Percentiles rank a stretch among this genome's conserved stretches.
Evolutionary conservation across 2,797 vertebrate genomes (phyloP).

Genomic region (Champsocephalus esox): DNA sequence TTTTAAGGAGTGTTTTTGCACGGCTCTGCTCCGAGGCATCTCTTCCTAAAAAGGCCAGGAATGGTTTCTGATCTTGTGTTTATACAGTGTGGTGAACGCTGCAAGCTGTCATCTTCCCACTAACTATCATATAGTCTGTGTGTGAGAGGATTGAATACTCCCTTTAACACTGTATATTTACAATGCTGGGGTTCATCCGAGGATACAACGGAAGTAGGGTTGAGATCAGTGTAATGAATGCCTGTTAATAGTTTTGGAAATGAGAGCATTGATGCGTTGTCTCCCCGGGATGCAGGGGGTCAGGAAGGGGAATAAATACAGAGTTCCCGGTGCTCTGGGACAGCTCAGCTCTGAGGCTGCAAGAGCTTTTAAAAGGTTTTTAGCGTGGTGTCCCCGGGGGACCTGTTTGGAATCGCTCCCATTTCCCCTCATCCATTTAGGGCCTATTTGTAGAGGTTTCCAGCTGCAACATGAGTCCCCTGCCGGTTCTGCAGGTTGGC

Average conservation of each 20-base stretch:
- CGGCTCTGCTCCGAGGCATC: slow-evolving; percentile 53
- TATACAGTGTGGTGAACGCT: slow-evolving; percentile 59
- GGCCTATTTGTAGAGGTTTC: slow-evolving; percentile 63
- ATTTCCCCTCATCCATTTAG: slow-evolving; percentile 68
- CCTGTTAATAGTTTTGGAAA: slow-evolving; percentile 58
- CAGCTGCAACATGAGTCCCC: slow-evolving; percentile 57
- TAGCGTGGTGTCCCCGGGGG: slow-evolving; percentile 35
- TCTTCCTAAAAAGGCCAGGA: slow-evolving; percentile 81
- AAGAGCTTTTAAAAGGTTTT: slow-evolving; percentile 56
- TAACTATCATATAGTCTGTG: slow-evolving; percentile 34
- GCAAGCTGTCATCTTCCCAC: slow-evolving; percentile 55
- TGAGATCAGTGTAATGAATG: slow-evolving; percentile 42
- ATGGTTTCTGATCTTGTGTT: slow-evolving; percentile 71
- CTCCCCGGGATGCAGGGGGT: slow-evolving; percentile 49
- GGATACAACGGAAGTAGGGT: slow-evolving; percentile 46
- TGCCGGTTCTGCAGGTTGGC: slow-evolving; percentile 52
- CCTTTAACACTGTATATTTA: slow-evolving; percentile 28
- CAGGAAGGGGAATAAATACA: slow-evolving; percentile 57
- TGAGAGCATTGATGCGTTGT: slow-evolving; percentile 45
- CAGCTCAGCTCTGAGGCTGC: slow-evolving; percentile 25
- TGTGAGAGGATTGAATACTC: slow-evolving; percentile 21
- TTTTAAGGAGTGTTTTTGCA: slow-evolving; percentile 32
- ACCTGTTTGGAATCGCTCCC: slow-evolving; percentile 65
- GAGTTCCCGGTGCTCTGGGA: slow-evolving; percentile 35
- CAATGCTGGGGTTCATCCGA: slow-evolving; percentile 58